These are phyloP conservation scores for Tholera decimalis DNA, from an alignment of 2,888 invertebrate genomes.

Conservation along the genomic window DNA sequence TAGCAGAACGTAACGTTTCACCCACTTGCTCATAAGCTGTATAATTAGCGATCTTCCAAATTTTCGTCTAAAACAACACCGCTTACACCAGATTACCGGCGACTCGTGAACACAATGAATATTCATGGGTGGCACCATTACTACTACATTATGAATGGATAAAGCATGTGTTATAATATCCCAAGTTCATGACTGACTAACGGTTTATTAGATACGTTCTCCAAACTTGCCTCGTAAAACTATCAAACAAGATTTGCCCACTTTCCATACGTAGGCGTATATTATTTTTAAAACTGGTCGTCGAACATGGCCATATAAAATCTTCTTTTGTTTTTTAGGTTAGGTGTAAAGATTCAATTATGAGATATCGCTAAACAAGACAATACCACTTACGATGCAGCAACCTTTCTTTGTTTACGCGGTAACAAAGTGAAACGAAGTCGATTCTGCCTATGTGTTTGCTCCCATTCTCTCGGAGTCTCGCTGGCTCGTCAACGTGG, in stretches of 20 bases:
- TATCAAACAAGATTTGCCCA: constrained; percentile 66
- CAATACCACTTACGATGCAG: constrained; percentile 82
- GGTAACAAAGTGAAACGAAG: constrained; percentile 76
- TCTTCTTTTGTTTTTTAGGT: constrained; percentile 75
- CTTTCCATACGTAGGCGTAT: constrained; percentile 68
- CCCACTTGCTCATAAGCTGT: constrained; percentile 81
- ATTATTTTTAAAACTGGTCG: constrained; percentile 58
- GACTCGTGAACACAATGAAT: constrained; percentile 71
- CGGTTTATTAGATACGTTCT: constrained; percentile 65
- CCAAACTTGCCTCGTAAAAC: constrained; percentile 62
- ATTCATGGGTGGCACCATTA: constrained; percentile 75
- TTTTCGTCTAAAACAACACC: constrained; percentile 59
- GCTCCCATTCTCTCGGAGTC: constrained; percentile 74
- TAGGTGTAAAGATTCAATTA: constrained; percentile 86
- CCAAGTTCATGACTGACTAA: constrained; percentile 67
- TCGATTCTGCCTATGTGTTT: constrained; percentile 74
- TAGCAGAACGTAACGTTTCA: constrained; percentile 73
- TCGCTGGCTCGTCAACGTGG: constrained; percentile 42
- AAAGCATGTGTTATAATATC: constrained; percentile 68
- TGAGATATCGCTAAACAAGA: constrained; percentile 86
- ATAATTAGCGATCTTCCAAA: constrained; percentile 77
- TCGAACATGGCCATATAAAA: constrained; percentile 66
- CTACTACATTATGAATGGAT: constrained; percentile 73
- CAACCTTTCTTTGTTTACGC: constrained; percentile 84
- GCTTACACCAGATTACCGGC: constrained; percentile 69